These are phyloP conservation scores for Exocentrus adspersus DNA, from an alignment of 2,888 invertebrate species.

Conservation along the genomic window DNA sequence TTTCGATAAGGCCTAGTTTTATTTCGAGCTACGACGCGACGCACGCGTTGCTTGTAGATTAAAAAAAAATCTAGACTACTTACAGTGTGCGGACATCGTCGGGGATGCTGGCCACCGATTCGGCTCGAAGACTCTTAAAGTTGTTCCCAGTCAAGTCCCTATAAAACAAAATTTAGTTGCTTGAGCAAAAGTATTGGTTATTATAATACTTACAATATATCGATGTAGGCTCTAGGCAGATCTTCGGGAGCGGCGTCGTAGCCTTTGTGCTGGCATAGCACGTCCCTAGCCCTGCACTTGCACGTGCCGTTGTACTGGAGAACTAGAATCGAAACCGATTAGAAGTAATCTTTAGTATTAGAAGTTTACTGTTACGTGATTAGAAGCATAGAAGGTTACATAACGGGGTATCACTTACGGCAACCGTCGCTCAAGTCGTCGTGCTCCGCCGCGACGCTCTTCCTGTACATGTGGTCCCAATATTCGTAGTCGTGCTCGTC, in stretches of 20 bases:
- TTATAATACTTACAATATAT: constrained; percentile 63
- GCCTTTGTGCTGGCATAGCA: constrained; percentile 62
- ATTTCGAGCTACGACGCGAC: background rate
- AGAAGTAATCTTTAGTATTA: too few species aligned
- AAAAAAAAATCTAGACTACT: constrained; percentile 50
- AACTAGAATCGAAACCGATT: too few species aligned
- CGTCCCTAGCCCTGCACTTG: constrained; percentile 61
- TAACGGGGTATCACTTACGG: too few species aligned
- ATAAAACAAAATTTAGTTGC: constrained; percentile 33
- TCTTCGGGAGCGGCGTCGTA: constrained; percentile 58
- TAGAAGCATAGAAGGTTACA: too few species aligned
- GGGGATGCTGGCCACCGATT: constrained; percentile 55
- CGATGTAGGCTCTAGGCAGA: constrained; percentile 58
- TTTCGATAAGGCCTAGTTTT: too few species aligned
- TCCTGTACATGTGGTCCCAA: constrained; percentile 66
- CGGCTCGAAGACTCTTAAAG: constrained; percentile 57
- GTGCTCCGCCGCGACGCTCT: constrained; percentile 64
- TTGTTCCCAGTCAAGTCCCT: constrained; percentile 65
- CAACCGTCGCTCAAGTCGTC: constrained; percentile 62
- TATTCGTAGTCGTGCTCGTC: constrained; percentile 58
- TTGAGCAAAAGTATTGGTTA: constrained; percentile 22
- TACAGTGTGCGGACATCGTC: constrained; percentile 61
- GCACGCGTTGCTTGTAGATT: background rate
- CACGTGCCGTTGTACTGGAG: constrained; percentile 59
- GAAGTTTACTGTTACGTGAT: too few species aligned